A percentile compares a stretch with the other conserved stretches of the same genome.
phyloP scores from a whole-genome alignment of 2,888 invertebrate species.

The Euspilapteryx auroguttella region DNA sequence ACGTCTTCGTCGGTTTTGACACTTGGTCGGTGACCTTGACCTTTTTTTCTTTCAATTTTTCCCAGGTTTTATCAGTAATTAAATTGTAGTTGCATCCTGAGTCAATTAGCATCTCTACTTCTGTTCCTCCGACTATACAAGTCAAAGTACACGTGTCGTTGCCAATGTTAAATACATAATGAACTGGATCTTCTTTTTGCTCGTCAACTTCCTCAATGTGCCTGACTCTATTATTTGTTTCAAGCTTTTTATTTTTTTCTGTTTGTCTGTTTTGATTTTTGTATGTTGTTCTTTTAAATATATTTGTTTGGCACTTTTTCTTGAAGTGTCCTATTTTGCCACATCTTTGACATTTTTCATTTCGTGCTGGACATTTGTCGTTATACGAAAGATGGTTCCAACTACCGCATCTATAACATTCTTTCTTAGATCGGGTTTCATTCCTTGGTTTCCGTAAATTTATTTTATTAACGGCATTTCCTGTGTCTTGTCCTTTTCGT shows the following conservation, averaged over 20 bases:
- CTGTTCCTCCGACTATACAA: slow-evolving; percentile 9
- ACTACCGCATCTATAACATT: background rate
- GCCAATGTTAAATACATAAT: slow-evolving; percentile 9
- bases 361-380: background rate
- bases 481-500: background rate
- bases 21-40: background rate
- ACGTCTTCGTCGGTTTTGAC: background rate
- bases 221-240: background rate
- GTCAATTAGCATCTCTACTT: slow-evolving; percentile 10
- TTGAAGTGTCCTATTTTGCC: background rate
- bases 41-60: slow-evolving; percentile 1
- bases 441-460: background rate
- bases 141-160: slow-evolving; percentile 5
- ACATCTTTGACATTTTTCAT: too few relatives aligned
- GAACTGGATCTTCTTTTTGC: slow-evolving; percentile 4
- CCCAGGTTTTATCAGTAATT: slow-evolving; percentile 1
- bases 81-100: slow-evolving; percentile 5
- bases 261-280: background rate
- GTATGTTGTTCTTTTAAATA: background rate
- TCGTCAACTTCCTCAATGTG: background rate
- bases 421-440: background rate
- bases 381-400: background rate
- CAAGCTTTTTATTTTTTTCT: background rate
- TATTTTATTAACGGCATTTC: too few relatives aligned
- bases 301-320: background rate